A percentile compares a stretch with the other conserved stretches of the same genome.
Conservation (phyloP, 2,113 vertebrate species). For the Scortum barcoo region DNA sequence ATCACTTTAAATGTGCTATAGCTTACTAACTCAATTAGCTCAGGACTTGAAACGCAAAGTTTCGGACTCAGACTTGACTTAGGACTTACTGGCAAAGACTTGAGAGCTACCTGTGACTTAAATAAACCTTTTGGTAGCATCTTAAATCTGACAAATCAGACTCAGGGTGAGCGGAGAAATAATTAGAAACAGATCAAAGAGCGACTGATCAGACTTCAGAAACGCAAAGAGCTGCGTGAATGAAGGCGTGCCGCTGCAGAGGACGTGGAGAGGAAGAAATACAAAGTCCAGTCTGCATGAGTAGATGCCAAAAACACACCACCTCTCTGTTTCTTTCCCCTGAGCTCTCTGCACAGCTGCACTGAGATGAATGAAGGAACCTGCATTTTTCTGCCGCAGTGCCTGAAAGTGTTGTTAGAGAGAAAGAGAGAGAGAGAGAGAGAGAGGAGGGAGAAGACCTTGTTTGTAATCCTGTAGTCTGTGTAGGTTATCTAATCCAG, state of each 20-base stretch:
- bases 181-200: too few species aligned
- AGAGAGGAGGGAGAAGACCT: background rate
- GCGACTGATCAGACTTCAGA: background rate
- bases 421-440: background rate
- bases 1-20: too few species aligned
- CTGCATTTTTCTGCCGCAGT: conserved; percentile 54
- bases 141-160: too few species aligned
- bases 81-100: too few species aligned
- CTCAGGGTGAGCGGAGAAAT: too few species aligned
- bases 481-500: conserved; percentile 23
- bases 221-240: background rate
- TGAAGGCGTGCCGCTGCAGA: background rate
- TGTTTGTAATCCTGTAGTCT: conserved; percentile 30
- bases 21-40: too few species aligned
- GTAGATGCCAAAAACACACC: background rate
- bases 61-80: too few species aligned
- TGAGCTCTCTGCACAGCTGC: conserved; percentile 22
- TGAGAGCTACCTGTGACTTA: too few species aligned
- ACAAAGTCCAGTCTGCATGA: background rate
- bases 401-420: conserved; percentile 12
- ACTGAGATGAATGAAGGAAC: background rate
- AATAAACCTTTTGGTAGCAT: too few species aligned
- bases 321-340: background rate
- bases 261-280: background rate
- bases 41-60: too few species aligned